A percentile compares a stretch with the other conserved stretches of the same genome.
phyloP scores from a whole-genome alignment of 2,113 vertebrate species.

The Pheucticus melanocephalus region DNA sequence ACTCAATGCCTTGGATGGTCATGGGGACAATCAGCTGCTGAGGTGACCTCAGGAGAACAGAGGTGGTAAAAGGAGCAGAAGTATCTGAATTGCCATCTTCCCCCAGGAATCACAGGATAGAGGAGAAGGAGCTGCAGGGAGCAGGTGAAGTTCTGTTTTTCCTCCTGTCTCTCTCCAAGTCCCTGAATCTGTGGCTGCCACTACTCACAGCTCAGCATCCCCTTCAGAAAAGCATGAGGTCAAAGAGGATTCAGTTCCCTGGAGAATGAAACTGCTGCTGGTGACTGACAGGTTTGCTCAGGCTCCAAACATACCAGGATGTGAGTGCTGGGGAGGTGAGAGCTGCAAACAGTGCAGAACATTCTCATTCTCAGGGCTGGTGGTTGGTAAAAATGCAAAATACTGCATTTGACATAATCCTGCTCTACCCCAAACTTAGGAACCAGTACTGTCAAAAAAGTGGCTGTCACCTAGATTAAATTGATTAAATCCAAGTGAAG shows the following conservation, averaged over 20 bases:
- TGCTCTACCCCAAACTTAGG: background rate
- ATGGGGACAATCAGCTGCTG: background rate
- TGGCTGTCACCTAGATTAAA: background rate
- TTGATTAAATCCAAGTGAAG: background rate
- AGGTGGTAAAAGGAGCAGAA: background rate
- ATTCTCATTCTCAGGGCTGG: background rate
- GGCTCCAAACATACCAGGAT: background rate
- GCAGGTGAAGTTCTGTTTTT: background rate
- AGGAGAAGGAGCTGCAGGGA: background rate
- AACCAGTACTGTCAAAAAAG: background rate
- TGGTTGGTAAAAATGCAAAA: background rate
- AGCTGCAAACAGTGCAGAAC: background rate
- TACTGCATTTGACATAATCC: background rate
- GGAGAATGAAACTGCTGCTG: background rate
- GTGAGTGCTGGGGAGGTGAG: background rate
- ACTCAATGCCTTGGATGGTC: rapidly evolving
- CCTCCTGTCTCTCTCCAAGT: background rate
- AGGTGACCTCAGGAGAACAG: background rate
- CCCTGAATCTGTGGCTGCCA: background rate
- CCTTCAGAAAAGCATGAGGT: background rate
- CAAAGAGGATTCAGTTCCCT: background rate
- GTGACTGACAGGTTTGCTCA: background rate
- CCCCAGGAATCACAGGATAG: background rate
- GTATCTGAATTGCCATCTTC: background rate
- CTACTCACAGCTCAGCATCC: background rate